Conservation (phyloP, 2,888 invertebrate species). For the Scotopteryx bipunctaria region DNA sequence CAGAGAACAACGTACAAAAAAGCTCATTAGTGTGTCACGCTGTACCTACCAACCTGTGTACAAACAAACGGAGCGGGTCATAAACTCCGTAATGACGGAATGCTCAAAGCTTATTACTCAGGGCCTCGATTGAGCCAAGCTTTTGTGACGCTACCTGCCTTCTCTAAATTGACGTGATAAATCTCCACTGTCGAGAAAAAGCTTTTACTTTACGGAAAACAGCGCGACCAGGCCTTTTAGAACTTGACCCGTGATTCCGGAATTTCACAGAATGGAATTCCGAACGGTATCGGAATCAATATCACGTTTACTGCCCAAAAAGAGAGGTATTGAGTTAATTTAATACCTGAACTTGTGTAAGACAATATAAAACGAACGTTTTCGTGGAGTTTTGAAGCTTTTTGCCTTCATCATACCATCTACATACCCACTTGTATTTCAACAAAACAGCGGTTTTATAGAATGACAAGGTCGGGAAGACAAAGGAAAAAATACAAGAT, state of each 20-base stretch:
- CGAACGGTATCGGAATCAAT: background rate
- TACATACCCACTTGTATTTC: conserved; percentile 13
- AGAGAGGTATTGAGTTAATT: background rate
- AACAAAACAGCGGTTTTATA: conserved; percentile 17
- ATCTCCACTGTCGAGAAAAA: conserved; percentile 19
- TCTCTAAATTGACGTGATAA: conserved; percentile 26
- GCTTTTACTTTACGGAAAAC: conserved; percentile 20
- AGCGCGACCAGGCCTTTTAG: background rate
- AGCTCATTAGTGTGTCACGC: conserved; percentile 29
- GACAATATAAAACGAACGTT: background rate
- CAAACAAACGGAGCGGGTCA: conserved; percentile 25
- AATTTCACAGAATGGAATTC: background rate
- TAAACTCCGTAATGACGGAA: conserved; percentile 32
- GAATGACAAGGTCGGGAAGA: conserved; percentile 29
- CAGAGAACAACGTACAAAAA: conserved; percentile 1
- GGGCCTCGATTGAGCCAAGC: conserved; percentile 28
- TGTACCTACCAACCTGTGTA: conserved; percentile 18
- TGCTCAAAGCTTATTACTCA: conserved; percentile 35
- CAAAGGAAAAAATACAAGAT: conserved; percentile 43
- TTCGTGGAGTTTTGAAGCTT: too few relatives aligned
- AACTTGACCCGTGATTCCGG: background rate
- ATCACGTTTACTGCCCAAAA: background rate
- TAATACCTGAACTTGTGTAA: background rate
- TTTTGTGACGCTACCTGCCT: conserved; percentile 21
- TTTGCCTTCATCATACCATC: too few relatives aligned